A percentile compares a stretch with the other conserved stretches of the same genome.
phyloP scores from a whole-genome alignment of 2,888 invertebrate species.

The Lasioglossum pauxillum region DNA sequence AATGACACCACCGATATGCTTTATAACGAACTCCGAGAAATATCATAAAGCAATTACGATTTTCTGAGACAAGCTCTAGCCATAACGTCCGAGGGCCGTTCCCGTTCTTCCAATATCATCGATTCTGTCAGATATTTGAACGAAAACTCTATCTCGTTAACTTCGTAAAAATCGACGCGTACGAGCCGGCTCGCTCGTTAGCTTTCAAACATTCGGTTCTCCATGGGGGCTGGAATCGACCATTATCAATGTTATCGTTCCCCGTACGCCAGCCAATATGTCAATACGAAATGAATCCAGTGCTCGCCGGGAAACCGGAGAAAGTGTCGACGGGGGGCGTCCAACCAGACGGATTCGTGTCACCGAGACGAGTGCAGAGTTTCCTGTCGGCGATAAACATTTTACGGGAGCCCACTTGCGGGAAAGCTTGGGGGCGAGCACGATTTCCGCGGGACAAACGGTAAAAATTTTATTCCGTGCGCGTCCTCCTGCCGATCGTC shows the following conservation, averaged over 20 bases:
- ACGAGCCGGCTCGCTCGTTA: not conserved
- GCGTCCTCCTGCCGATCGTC: not conserved
- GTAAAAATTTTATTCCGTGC: not conserved
- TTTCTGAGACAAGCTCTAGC: not conserved
- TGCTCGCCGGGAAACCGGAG: not conserved
- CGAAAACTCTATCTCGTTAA: not conserved
- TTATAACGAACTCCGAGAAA: no score
- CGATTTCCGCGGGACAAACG: constrained; percentile 11
- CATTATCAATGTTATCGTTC: not conserved
- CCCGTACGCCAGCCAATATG: not conserved
- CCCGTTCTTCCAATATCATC: not conserved
- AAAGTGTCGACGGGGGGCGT: not conserved
- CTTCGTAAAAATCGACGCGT: not conserved
- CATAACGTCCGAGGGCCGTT: not conserved
- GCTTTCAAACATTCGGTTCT: not conserved
- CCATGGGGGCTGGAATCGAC: not conserved
- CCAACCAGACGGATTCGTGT: not conserved
- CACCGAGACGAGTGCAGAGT: not conserved
- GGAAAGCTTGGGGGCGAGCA: not conserved
- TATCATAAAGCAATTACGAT: no score
- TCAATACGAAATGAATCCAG: not conserved
- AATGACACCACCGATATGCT: no score
- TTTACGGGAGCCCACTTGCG: constrained; percentile 6
- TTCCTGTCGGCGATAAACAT: constrained; percentile 17
- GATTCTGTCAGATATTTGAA: not conserved